Evolutionary conservation across 1,140 invertebrate species (phyloP).

Genomic region (Ylistrum balloti): DNA sequence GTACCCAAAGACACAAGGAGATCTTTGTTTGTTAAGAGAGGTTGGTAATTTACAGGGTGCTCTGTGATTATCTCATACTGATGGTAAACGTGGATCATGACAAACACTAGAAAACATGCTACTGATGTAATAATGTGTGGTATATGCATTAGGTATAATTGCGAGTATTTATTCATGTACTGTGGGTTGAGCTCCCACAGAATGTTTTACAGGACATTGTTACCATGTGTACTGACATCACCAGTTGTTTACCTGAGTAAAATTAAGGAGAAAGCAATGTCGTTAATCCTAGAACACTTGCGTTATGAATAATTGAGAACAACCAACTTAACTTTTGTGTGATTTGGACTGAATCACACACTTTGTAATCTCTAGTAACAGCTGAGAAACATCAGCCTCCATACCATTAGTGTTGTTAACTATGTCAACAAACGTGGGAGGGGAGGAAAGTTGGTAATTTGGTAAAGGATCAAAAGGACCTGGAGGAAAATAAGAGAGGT

Average conservation of each 20-base stretch:
- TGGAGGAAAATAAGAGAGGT: background rate
- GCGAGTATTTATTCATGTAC: background rate
- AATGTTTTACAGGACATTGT: background rate
- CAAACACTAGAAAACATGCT: background rate
- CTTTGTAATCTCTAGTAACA: background rate
- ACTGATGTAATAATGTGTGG: constrained; percentile 15
- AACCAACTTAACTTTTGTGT: background rate
- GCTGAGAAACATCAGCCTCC: background rate
- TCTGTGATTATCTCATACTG: background rate
- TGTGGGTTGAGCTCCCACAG: background rate
- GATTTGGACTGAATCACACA: constrained; percentile 17
- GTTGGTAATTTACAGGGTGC: background rate
- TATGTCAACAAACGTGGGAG: constrained; percentile 23
- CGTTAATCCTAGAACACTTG: background rate
- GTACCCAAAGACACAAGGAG: background rate
- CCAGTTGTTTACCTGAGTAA: background rate
- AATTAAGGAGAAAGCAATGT: background rate
- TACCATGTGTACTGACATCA: background rate
- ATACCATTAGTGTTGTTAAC: background rate
- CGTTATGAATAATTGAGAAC: background rate
- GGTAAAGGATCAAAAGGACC: background rate
- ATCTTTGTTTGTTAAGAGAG: constrained; percentile 3
- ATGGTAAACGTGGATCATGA: background rate
- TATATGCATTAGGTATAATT: background rate
- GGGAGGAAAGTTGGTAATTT: background rate